Base-by-base conservation (phyloP, 2,797 vertebrate genomes). In the Chelon labrosus region DNA sequence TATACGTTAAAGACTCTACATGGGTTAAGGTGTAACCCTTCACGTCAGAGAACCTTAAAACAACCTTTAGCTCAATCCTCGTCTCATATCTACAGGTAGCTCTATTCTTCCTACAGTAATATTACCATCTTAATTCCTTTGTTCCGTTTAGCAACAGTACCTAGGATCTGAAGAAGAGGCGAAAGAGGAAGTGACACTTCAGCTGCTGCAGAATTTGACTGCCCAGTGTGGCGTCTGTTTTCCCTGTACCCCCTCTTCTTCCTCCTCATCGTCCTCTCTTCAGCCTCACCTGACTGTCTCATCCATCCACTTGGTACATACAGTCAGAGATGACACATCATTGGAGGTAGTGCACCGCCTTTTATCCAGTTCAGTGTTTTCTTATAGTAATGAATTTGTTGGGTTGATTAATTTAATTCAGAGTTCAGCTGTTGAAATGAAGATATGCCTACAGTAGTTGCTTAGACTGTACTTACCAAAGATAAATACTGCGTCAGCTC, bases 201-300 rank as follows among this genome's bases (percentile, higher is more conserved):
- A 96, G 41, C 93, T 98, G 13, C 94, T 99, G 70, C 79, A 96
- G 83, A 95, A 96, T 88, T 91, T 99, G 58, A 96, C 96, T 50
- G 91, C 92, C 80, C 94, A 94, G 51, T 96, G 95, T 79, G 95
- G 94, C 1, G 76, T 98, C 75, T 94, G 92, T 41, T 97, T 98
- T 85, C 93, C 96, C 83, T 49, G 90, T 78, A 92, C 77, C 70
- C 91, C 88, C 77, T 93, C 95, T 12, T 79, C 92, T 65, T 85
- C 92, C 1, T 93, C 91, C 20, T 77, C 72, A 4, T 67, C 77
- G 31, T 91, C 85, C 78, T 92, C 94, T 17, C 80, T 92, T 72
- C 85, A 92, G 14, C 90, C 91, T 54, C 91, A 86, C n/a, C 73
- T 70, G 44, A 59, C 65, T 39, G 49, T 70, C 19, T 75, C 80